These are phyloP conservation scores for Plebejus melissa DNA, from an alignment of 2,888 invertebrate species.

Conservation along the genomic window DNA sequence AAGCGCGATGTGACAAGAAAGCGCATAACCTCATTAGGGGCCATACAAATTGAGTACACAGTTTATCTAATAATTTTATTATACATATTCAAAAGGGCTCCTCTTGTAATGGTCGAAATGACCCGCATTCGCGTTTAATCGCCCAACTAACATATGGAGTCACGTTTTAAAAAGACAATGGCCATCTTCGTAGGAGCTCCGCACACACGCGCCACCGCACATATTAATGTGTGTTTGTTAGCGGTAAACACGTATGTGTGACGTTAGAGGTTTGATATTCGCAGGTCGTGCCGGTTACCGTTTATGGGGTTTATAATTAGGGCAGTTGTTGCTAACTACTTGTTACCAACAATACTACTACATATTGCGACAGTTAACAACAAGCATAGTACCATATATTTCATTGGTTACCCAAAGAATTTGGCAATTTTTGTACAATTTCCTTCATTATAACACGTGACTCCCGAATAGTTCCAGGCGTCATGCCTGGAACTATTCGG, in stretches of 20 bases:
- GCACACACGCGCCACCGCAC: slow-evolving; percentile 74
- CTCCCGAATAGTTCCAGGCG: background rate
- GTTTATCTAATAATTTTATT: slow-evolving; percentile 76
- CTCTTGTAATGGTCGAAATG: slow-evolving; percentile 72
- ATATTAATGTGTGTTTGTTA: slow-evolving; percentile 79
- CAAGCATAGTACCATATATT: background rate
- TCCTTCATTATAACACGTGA: background rate
- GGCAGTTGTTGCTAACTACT: background rate
- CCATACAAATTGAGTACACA: slow-evolving; percentile 68
- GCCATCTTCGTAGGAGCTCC: slow-evolving; percentile 77
- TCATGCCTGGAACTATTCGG: too few relatives aligned
- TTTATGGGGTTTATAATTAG: slow-evolving; percentile 19
- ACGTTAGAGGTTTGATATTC: slow-evolving; percentile 65
- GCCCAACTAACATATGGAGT: slow-evolving; percentile 78
- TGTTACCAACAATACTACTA: background rate
- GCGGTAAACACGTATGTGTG: slow-evolving; percentile 73
- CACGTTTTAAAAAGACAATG: slow-evolving; percentile 77
- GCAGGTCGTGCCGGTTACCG: slow-evolving; percentile 45
- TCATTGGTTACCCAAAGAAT: too few relatives aligned
- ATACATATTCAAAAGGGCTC: slow-evolving; percentile 78
- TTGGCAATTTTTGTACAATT: too few relatives aligned
- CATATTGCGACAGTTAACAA: background rate
- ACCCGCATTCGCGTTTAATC: slow-evolving; percentile 78
- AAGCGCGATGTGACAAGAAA: slow-evolving; percentile 75
- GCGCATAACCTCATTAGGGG: slow-evolving; percentile 79